Percentiles rank a stretch among this genome's conserved stretches.
Conservation (phyloP, 2,888 invertebrate species). For the Lasioglossum pauxillum region DNA sequence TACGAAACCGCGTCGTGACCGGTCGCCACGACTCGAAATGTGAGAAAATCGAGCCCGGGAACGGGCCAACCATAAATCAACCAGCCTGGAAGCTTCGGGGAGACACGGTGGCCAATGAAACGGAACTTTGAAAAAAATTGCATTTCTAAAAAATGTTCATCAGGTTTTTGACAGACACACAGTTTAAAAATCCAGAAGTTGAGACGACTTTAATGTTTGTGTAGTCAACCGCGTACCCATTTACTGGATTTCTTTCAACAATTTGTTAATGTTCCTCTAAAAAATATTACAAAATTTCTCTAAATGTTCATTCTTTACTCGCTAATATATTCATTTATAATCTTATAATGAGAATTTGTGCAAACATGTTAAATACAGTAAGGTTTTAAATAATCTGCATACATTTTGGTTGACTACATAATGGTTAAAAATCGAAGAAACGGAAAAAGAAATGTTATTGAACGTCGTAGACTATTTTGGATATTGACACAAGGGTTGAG, state of each 20-base stretch:
- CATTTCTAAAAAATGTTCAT: too few relatives aligned
- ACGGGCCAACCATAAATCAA: slow-evolving; percentile 58
- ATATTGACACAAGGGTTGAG: neutral
- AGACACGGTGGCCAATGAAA: slow-evolving; percentile 26
- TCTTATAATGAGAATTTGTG: too few relatives aligned
- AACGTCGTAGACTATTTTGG: neutral
- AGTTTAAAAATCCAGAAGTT: neutral
- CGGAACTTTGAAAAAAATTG: slow-evolving; percentile 7
- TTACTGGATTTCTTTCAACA: too few relatives aligned
- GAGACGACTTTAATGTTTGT: neutral
- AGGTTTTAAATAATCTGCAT: too few relatives aligned
- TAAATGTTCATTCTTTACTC: too few relatives aligned
- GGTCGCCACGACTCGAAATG: slow-evolving; percentile 56
- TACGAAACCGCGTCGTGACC: slow-evolving; percentile 52
- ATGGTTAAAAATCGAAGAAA: too few relatives aligned
- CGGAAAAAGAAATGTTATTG: neutral
- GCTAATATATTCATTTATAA: too few relatives aligned
- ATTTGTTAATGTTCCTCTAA: too few relatives aligned
- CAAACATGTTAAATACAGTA: too few relatives aligned
- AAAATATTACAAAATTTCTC: too few relatives aligned
- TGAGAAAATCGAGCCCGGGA: slow-evolving; percentile 63
- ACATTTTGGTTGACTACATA: too few relatives aligned
- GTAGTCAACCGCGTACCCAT: too few relatives aligned
- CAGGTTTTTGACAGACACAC: neutral
- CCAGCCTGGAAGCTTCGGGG: slow-evolving; percentile 25